Percentiles rank a stretch among this genome's conserved stretches.
Evolutionary conservation across 2,113 vertebrate species (phyloP).

Genomic region (Pygoscelis adeliae): DNA sequence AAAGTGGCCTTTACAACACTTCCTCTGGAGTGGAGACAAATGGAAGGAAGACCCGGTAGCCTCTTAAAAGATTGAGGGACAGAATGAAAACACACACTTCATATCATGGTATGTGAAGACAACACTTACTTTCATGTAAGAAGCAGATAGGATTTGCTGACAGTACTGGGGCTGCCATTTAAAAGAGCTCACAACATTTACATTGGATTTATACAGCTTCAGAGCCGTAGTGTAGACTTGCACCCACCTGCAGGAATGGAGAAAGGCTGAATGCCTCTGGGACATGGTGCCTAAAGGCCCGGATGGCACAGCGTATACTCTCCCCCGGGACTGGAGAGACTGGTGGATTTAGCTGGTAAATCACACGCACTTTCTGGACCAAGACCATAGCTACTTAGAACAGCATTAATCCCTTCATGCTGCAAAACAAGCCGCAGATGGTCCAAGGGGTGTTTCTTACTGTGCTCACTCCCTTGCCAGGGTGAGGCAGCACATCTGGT

Average conservation of each 20-base stretch:
- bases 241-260: not conserved
- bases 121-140: not conserved
- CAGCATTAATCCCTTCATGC: not conserved
- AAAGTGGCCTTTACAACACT: not conserved
- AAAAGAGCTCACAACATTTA: not conserved
- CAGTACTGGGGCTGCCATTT: not conserved
- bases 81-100: not conserved
- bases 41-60: not conserved
- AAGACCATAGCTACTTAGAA: not conserved
- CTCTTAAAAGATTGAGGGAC: accelerated
- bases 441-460: not conserved
- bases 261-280: not conserved
- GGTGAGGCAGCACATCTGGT: not conserved
- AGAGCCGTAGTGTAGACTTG: not conserved
- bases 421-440: not conserved
- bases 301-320: not conserved
- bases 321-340: not conserved
- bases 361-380: not conserved
- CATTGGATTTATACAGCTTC: not conserved
- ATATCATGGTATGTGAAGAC: not conserved
- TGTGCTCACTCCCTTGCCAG: accelerated
- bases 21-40: not conserved
- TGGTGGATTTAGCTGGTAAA: not conserved
- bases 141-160: not conserved
- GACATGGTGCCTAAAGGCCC: not conserved